phyloP scores from a whole-genome alignment of 2,113 vertebrate species.

The Caloenas nicobarica region DNA sequence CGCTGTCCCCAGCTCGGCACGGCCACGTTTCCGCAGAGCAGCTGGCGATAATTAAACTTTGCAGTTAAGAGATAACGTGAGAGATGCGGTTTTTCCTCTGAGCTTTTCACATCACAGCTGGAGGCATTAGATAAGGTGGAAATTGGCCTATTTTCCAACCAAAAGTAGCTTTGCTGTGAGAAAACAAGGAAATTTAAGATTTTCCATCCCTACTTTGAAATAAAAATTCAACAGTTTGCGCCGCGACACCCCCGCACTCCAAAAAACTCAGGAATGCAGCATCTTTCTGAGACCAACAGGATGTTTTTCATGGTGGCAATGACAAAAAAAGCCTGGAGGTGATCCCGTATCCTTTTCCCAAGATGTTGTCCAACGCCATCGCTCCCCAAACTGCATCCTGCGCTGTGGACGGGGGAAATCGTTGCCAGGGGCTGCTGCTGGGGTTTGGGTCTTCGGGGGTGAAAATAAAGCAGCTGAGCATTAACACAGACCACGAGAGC shows the following conservation, averaged over 20 bases:
- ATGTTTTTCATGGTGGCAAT: accelerated
- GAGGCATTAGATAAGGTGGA: slow-evolving; percentile 65
- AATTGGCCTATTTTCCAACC: slow-evolving; percentile 61
- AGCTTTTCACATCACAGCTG: slow-evolving; percentile 58
- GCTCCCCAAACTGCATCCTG: too few species aligned
- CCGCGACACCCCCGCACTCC: accelerated
- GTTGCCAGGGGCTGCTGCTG: background rate
- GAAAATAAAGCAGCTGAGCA: background rate
- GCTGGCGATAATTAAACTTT: slow-evolving; percentile 60
- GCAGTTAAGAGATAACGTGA: slow-evolving; percentile 36
- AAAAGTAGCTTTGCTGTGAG: background rate
- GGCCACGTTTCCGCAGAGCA: background rate
- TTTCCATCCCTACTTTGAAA: background rate
- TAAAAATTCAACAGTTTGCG: background rate
- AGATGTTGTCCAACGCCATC: background rate
- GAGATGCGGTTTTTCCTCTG: slow-evolving; percentile 33
- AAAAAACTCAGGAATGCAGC: background rate
- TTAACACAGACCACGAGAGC: accelerated
- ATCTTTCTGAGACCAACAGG: background rate
- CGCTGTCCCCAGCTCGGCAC: background rate
- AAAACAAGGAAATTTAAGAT: background rate
- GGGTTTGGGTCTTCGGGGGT: too few species aligned
- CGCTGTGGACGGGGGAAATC: background rate
- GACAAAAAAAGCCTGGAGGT: background rate
- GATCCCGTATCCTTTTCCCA: accelerated